Conservation (phyloP, 2,113 vertebrate species). For the Gadus macrocephalus region DNA sequence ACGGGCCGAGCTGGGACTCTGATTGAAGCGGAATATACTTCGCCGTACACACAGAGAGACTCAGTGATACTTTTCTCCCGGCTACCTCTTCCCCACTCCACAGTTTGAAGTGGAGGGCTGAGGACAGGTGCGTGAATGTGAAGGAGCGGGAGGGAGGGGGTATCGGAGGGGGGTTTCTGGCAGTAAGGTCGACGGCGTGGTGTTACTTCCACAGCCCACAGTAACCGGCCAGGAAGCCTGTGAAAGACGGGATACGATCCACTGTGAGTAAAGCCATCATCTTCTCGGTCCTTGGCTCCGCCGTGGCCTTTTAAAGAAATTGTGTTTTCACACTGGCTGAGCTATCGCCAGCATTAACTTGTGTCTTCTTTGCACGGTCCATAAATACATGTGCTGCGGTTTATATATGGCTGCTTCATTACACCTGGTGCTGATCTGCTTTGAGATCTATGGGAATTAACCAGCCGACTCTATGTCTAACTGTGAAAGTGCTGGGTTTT, state of each 20-base stretch:
- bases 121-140: constrained; percentile 50
- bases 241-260: constrained; percentile 18
- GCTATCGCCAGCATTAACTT: background rate
- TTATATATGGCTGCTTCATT: constrained; percentile 7
- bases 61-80: background rate
- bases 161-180: constrained; percentile 16
- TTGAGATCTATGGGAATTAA: background rate
- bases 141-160: constrained; percentile 12
- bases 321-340: no score
- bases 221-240: no score
- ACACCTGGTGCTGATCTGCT: constrained; percentile 10
- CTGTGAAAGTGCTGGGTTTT: background rate
- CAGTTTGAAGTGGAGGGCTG: constrained; percentile 36
- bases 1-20: constrained; percentile 33
- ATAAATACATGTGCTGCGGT: constrained; percentile 15
- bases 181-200: constrained; percentile 22
- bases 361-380: constrained; percentile 36
- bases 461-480: background rate
- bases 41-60: background rate
- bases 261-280: constrained; percentile 58
- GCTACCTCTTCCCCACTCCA: background rate
- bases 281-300: background rate
- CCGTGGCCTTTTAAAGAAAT: background rate
- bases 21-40: background rate
- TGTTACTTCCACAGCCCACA: constrained; percentile 14